A percentile compares a stretch with the other conserved stretches of the same genome.
Conservation (phyloP, 2,888 invertebrate species). For the Nowickia ferox region DNA sequence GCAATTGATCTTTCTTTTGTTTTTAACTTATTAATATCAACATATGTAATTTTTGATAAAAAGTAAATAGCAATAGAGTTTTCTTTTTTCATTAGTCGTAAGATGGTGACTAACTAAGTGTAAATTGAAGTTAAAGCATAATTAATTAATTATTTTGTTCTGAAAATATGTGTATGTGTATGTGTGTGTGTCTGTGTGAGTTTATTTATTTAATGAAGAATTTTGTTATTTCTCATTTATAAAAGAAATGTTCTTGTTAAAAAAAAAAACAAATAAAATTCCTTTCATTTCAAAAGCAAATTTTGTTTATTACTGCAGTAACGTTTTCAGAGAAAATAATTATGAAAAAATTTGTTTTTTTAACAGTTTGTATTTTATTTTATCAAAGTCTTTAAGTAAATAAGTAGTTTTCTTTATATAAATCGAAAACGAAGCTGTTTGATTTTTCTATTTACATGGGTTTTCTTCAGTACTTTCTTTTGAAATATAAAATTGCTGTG, state of each 20-base stretch:
- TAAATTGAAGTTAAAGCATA: conserved; percentile 55
- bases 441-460: conserved; percentile 25
- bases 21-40: conserved; percentile 39
- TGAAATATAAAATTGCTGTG: conserved; percentile 23
- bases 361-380: conserved; percentile 11
- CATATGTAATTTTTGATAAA: conserved; percentile 22
- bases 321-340: conserved; percentile 35
- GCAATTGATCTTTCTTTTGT: conserved; percentile 48
- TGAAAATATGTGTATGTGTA: conserved; percentile 11
- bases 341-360: conserved; percentile 4
- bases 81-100: conserved; percentile 35
- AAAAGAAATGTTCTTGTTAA: conserved; percentile 11
- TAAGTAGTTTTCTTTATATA: conserved; percentile 27
- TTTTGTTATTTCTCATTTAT: conserved; percentile 31
- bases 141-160: conserved; percentile 27
- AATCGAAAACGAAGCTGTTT: conserved; percentile 38
- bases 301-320: conserved; percentile 56
- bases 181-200: too few species aligned
- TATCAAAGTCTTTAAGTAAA: conserved; percentile 44
- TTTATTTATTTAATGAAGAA: conserved; percentile 43
- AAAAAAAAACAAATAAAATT: conserved; percentile 47
- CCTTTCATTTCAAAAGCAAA: conserved; percentile 55
- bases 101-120: conserved; percentile 54
- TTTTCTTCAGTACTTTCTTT: conserved; percentile 6
- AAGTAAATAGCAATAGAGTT: conserved; percentile 57